Evolutionary conservation across 1,140 invertebrate species (phyloP).

Genomic region (Drosophila burlai): DNA sequence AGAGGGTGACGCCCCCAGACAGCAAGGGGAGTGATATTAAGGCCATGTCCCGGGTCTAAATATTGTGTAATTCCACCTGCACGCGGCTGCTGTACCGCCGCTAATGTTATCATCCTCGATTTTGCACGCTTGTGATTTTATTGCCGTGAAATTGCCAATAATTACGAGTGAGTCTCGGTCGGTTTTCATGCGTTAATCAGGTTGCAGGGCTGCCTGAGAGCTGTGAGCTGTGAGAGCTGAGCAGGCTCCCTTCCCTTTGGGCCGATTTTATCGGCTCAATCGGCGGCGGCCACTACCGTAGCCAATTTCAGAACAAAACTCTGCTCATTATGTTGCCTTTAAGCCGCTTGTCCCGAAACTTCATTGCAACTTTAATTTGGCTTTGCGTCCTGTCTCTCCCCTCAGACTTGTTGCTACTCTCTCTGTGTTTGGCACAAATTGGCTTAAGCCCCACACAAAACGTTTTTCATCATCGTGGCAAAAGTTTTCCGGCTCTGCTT

Average conservation of each 20-base stretch:
- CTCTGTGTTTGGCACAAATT: slow-evolving; percentile 73
- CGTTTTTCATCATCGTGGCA: slow-evolving; percentile 69
- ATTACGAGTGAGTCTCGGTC: slow-evolving; percentile 56
- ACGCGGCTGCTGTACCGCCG: not conserved
- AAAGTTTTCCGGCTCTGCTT: slow-evolving; percentile 71
- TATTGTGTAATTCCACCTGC: slow-evolving; percentile 60
- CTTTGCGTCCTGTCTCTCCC: slow-evolving; percentile 15
- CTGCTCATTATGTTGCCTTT: slow-evolving; percentile 62
- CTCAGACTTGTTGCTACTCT: slow-evolving; percentile 43
- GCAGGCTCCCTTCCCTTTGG: slow-evolving; percentile 3
- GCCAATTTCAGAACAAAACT: slow-evolving; percentile 33
- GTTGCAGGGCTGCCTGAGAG: slow-evolving; percentile 1
- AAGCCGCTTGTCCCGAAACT: slow-evolving; percentile 53
- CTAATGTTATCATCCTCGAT: slow-evolving; percentile 74
- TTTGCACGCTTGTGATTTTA: slow-evolving; percentile 82
- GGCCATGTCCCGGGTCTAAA: slow-evolving; percentile 45
- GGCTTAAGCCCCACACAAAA: slow-evolving; percentile 79
- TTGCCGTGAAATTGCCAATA: slow-evolving; percentile 83
- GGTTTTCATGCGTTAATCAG: slow-evolving; percentile 35
- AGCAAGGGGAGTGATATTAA: slow-evolving; percentile 22
- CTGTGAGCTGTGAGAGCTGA: not conserved
- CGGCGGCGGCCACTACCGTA: slow-evolving; percentile 5
- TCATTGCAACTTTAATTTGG: slow-evolving; percentile 72
- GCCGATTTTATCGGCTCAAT: slow-evolving; percentile 48
- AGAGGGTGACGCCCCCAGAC: slow-evolving; percentile 56